Conservation (phyloP, 2,797 vertebrate genomes). For the Rousettus madagascariensis region DNA sequence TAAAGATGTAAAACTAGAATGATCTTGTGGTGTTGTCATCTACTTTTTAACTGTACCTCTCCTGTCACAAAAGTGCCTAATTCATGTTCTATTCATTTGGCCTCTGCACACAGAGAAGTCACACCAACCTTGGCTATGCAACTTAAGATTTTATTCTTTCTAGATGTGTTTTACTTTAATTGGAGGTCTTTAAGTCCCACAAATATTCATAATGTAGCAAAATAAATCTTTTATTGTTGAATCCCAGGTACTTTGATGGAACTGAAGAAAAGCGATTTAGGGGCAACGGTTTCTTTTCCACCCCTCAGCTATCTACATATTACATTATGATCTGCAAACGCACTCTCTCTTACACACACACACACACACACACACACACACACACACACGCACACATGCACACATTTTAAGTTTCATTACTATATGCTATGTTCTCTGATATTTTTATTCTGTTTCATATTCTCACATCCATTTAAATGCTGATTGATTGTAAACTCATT, state of each 20-base stretch:
- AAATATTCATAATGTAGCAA: neutral
- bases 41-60: neutral
- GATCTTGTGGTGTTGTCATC: neutral
- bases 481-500: neutral
- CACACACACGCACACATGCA: neutral
- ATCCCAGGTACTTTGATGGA: neutral
- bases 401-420: neutral
- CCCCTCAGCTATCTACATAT: neutral
- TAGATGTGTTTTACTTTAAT: neutral
- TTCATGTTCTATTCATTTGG: neutral
- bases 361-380: neutral
- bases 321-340: neutral
- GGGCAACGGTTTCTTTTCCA: neutral
- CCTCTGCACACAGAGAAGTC: neutral
- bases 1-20: neutral
- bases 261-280: neutral
- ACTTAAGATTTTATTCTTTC: neutral
- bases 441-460: neutral
- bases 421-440: neutral
- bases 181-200: neutral
- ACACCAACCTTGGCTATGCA: neutral
- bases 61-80: neutral
- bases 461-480: neutral
- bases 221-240: conserved; percentile 2
- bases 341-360: neutral